These are phyloP conservation scores for Hemichromis elongatus DNA, from an alignment of 2,113 vertebrate genomes.

Conservation along the genomic window DNA sequence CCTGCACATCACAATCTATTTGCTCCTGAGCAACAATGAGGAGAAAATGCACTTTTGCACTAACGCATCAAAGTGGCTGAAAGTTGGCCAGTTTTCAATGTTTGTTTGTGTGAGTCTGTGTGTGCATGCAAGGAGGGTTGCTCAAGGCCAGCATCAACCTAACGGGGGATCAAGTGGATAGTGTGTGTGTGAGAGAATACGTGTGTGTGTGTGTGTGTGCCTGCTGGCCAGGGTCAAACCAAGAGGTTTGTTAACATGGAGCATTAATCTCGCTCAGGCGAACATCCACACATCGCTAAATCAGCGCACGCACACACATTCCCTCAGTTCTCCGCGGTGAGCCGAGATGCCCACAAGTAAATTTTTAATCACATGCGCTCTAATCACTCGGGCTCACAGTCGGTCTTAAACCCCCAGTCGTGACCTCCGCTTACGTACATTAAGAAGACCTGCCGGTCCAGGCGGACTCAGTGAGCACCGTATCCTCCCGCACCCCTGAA, in stretches of 20 bases:
- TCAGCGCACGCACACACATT: neutral
- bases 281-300: neutral
- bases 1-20: neutral
- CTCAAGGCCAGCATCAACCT: neutral
- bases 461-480: neutral
- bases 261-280: slow-evolving; percentile 27
- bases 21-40: neutral
- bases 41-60: neutral
- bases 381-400: slow-evolving; percentile 16
- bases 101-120: neutral
- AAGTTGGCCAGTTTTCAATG: slow-evolving; percentile 11
- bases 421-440: neutral
- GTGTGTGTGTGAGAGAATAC: neutral
- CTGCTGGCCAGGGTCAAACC: neutral
- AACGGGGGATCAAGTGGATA: neutral
- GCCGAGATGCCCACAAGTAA: slow-evolving; percentile 21
- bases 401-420: slow-evolving; percentile 19
- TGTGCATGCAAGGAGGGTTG: neutral
- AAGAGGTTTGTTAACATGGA: slow-evolving; percentile 32
- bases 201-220: neutral
- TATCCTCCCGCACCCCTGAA: neutral
- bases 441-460: neutral
- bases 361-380: slow-evolving; percentile 46
- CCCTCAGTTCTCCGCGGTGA: neutral
- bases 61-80: slow-evolving; percentile 24